Evolutionary conservation across 2,888 invertebrate genomes (phyloP), one percentile per base, ranked within the genome.

Genomic region (Cactoblastis cactorum): DNA sequence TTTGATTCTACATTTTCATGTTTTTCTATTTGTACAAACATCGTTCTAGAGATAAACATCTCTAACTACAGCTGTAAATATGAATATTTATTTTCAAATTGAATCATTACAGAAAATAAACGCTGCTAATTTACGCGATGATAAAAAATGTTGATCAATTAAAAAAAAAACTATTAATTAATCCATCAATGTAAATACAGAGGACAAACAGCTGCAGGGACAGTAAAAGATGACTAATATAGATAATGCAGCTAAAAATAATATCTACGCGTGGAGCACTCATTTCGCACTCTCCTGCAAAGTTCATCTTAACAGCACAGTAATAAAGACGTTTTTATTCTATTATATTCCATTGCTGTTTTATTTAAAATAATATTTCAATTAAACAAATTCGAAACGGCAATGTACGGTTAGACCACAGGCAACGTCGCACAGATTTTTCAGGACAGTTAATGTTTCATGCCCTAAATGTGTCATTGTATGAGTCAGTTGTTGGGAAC

Each of bases 391-490:
- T 22, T 34, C 8, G 14, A 47, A 35, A 37, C 8, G 35, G 52
- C 33, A 46, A 18, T 59, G 59, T 24, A 55, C 12, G 33, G 3
- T 11, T 1, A 22, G 11, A 12, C 15, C 5, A 12, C 9, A 28
- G 11, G 33, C 6, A 35, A 1, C 47, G 24, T 51, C 41, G 49
- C 17, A 18, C 8, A 9, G 5, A 14, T 11, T 50, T 62, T 63
- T 62, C 49, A 58, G 57, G 50, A 55, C 54, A 59, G 52, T 58
- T 58, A 52, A 37, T 47, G 43, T 53, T 75, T 76, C 62, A 62
- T 76, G 81, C 49, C 78, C 83, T 70, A 78, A 83, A 83, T 83
- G 83, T 82, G 83, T 83, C 82, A 83, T 58, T 51, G 59, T 56
- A 60, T 82, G 83, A 81, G 54, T 83, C 80, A 83, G 51, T 57